phyloP scores from a whole-genome alignment of 2,797 vertebrate genomes.

The Poecilia gillii region DNA sequence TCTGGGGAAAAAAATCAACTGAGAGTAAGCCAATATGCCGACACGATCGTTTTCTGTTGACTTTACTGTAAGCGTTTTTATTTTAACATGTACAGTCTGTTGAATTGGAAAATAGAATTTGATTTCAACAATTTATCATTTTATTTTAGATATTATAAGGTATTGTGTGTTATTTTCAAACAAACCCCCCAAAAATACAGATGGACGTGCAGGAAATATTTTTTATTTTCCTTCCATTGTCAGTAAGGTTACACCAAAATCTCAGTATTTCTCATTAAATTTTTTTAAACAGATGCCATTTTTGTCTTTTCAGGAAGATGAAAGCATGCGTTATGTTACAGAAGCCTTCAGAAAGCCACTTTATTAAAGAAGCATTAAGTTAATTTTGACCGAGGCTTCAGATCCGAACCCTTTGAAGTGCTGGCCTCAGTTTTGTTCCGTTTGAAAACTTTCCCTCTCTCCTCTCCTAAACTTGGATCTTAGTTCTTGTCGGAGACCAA shows the following conservation, averaged over 20 bases:
- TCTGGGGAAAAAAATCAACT: not conserved
- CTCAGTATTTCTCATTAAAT: not conserved
- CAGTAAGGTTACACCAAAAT: not conserved
- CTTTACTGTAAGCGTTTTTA: too few relatives aligned
- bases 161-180: not conserved
- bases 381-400: not conserved
- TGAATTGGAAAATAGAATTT: not conserved
- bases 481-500: slow-evolving; percentile 46
- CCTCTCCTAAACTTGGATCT: slow-evolving; percentile 41
- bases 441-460: slow-evolving; percentile 63
- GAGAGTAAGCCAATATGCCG: not conserved
- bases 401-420: not conserved
- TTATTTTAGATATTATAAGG: not conserved
- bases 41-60: not conserved
- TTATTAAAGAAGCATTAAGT: not conserved
- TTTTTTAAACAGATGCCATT: not conserved
- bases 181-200: not conserved
- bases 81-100: not conserved
- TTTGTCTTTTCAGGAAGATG: not conserved
- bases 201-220: not conserved
- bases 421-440: slow-evolving; percentile 5
- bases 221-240: not conserved
- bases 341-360: not conserved
- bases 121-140: not conserved
- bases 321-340: not conserved